phyloP scores from a whole-genome alignment of 2,888 invertebrate genomes.

The Callinectes sapidus region DNA sequence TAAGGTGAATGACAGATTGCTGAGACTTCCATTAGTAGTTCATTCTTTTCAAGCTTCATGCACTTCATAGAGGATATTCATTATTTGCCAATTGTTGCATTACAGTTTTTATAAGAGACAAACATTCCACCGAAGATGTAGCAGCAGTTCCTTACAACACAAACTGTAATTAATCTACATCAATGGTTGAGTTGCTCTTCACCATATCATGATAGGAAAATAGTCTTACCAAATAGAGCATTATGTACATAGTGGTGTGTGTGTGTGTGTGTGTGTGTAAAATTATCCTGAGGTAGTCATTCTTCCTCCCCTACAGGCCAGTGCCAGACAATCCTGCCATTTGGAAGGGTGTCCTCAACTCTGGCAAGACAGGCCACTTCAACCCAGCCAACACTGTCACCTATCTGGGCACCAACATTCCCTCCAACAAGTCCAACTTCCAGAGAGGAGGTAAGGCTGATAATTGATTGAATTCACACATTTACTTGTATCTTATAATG shows the following conservation, averaged over 20 bases:
- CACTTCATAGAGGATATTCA: background rate
- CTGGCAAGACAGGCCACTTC: constrained; percentile 93
- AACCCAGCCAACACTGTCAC: constrained; percentile 93
- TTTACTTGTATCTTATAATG: background rate
- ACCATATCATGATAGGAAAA: background rate
- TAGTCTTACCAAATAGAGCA: background rate
- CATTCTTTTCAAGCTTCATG: too few relatives aligned
- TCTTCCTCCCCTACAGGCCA: constrained; percentile 74
- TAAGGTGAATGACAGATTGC: background rate
- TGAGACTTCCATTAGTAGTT: too few relatives aligned
- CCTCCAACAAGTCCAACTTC: constrained; percentile 79
- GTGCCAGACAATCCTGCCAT: constrained; percentile 76
- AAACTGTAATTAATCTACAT: background rate
- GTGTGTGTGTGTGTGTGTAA: background rate
- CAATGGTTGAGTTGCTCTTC: background rate
- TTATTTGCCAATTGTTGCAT: background rate
- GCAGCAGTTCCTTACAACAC: background rate
- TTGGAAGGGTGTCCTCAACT: constrained; percentile 90
- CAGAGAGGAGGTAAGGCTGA: constrained; percentile 74
- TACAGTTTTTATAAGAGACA: background rate
- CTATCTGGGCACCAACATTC: constrained; percentile 87
- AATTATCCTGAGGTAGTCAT: background rate
- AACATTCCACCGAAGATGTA: background rate
- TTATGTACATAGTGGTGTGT: background rate
- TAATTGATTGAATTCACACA: background rate